These are phyloP conservation scores for Stomatorhinus walkeri DNA, from an alignment of 2,797 vertebrate genomes.

Conservation along the genomic window DNA sequence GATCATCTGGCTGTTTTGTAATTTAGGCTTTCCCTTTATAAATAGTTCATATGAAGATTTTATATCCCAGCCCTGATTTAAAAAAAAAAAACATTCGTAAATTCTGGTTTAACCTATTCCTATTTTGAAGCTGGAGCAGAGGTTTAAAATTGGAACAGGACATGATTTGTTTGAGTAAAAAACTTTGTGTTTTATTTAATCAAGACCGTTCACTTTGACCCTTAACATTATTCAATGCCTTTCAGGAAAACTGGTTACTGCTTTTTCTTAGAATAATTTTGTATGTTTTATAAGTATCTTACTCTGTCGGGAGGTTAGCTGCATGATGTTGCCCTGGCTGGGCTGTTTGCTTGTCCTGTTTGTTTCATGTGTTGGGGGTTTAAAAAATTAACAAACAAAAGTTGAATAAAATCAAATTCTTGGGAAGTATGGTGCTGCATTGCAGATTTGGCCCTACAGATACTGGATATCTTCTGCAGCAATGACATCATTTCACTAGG, in stretches of 20 bases:
- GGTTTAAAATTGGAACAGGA: neutral
- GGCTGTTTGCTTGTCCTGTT: neutral
- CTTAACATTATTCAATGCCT: neutral
- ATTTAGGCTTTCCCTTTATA: neutral
- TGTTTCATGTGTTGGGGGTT: neutral
- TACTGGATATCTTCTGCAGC: neutral
- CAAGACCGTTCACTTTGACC: neutral
- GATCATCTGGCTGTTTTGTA: neutral
- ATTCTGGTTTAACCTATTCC: neutral
- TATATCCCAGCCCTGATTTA: neutral
- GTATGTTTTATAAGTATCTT: neutral
- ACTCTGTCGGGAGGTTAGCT: neutral
- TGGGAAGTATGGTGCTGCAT: conserved; percentile 33
- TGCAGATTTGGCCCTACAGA: conserved; percentile 34
- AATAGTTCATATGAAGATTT: neutral
- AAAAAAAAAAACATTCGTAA: neutral
- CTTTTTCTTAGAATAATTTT: neutral
- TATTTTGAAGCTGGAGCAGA: neutral
- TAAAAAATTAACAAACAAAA: neutral
- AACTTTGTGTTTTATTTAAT: neutral
- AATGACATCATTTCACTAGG: conserved; percentile 29
- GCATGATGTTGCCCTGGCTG: neutral
- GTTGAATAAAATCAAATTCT: neutral
- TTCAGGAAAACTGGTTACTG: neutral
- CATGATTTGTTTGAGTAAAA: neutral